A percentile compares a stretch with the other conserved stretches of the same genome.
These are phyloP conservation scores for Eupithecia dodoneata DNA, from an alignment of 2,888 invertebrate species.

Conservation along the genomic window DNA sequence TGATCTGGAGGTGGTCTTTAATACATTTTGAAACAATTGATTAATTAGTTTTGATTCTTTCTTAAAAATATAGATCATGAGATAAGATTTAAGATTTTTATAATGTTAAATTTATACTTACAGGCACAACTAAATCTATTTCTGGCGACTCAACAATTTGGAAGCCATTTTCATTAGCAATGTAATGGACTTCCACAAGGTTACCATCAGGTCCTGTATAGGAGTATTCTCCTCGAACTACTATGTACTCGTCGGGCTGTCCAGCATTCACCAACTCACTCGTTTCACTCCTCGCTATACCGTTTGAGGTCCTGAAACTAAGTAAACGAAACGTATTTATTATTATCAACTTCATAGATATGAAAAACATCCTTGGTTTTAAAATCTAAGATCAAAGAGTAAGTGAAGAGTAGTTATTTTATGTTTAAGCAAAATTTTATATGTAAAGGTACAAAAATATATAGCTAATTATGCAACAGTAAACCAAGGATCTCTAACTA, in stretches of 20 bases:
- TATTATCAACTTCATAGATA: neutral
- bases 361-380: neutral
- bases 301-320: conserved; percentile 24
- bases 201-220: conserved; percentile 20
- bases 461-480: too few species aligned
- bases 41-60: too few species aligned
- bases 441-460: too few species aligned
- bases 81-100: neutral
- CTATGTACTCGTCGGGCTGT: conserved; percentile 25
- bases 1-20: neutral
- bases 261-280: conserved; percentile 29
- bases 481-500: too few species aligned
- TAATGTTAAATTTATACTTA: neutral
- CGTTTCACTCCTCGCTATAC: conserved; percentile 33
- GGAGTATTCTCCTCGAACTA: conserved; percentile 23
- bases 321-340: neutral
- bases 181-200: conserved; percentile 8
- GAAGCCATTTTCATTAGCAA: conserved; percentile 26
- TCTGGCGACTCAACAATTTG: neutral
- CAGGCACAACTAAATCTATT: neutral
- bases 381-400: too few species aligned
- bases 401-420: too few species aligned
- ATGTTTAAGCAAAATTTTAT: too few species aligned
- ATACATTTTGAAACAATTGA: too few species aligned
- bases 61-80: too few species aligned